Conservation (phyloP, 2,113 vertebrate genomes). For the Rhinopomastus cyanomelas region DNA sequence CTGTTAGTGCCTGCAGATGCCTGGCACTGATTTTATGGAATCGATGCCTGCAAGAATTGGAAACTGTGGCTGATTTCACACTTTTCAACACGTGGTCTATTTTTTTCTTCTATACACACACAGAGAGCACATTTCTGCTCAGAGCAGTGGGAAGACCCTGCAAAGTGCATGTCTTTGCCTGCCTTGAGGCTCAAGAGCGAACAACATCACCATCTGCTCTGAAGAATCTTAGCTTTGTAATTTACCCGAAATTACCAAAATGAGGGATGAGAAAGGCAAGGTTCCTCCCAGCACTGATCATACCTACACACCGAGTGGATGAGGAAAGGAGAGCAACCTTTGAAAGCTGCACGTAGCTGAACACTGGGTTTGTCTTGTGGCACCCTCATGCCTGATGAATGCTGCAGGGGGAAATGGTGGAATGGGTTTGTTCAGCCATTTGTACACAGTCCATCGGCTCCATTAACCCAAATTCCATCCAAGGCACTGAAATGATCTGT, state of each 20-base stretch:
- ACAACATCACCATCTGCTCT: neutral
- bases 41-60: neutral
- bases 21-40: neutral
- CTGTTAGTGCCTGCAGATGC: neutral
- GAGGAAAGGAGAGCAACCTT: neutral
- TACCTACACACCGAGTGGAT: neutral
- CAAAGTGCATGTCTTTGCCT: neutral
- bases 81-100: too few species aligned
- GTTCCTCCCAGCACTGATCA: neutral
- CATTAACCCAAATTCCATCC: neutral
- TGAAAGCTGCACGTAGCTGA: neutral
- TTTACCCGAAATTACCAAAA: neutral
- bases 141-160: neutral
- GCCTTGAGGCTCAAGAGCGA: neutral
- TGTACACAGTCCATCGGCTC: neutral
- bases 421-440: neutral
- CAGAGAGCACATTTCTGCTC: neutral
- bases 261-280: neutral
- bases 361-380: neutral
- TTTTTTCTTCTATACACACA: neutral
- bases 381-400: neutral
- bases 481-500: too few species aligned
- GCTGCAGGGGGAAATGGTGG: conserved; percentile 16
- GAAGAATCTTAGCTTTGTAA: neutral
- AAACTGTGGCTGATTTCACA: too few species aligned